These are phyloP conservation scores for Rhopalosiphum padi DNA, from an alignment of 1,140 invertebrate species.

Conservation along the genomic window DNA sequence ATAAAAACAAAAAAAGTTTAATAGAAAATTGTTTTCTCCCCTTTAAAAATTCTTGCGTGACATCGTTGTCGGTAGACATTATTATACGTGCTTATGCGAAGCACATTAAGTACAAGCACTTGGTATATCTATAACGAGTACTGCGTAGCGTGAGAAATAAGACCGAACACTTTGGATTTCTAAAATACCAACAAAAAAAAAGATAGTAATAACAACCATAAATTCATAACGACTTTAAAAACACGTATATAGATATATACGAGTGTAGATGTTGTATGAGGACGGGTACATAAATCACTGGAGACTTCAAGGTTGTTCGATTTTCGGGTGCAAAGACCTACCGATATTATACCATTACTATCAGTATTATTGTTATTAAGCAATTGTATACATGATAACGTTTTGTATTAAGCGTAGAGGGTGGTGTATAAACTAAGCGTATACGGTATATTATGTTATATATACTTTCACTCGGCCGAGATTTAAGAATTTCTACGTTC, in stretches of 20 bases:
- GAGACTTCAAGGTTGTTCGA: background rate
- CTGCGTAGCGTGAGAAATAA: background rate
- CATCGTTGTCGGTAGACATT: background rate
- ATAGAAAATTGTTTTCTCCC: background rate
- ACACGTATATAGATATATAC: background rate
- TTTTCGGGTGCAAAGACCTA: background rate
- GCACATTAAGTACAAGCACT: background rate
- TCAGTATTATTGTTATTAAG: background rate
- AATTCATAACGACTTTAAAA: background rate
- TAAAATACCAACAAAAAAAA: constrained; percentile 16
- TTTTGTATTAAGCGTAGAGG: background rate
- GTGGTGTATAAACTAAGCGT: background rate
- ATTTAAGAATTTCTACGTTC: background rate
- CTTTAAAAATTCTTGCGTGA: background rate
- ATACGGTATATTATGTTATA: background rate
- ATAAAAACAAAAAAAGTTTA: background rate
- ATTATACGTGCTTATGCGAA: background rate
- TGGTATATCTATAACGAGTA: background rate
- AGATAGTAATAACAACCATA: background rate
- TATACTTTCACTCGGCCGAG: background rate
- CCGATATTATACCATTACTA: background rate
- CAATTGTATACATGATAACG: background rate
- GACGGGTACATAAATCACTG: background rate
- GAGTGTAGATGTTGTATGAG: background rate
- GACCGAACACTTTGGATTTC: background rate